Evolutionary conservation across 2,113 vertebrate species (phyloP).

Genomic region (Nannobrachium achirus): DNA sequence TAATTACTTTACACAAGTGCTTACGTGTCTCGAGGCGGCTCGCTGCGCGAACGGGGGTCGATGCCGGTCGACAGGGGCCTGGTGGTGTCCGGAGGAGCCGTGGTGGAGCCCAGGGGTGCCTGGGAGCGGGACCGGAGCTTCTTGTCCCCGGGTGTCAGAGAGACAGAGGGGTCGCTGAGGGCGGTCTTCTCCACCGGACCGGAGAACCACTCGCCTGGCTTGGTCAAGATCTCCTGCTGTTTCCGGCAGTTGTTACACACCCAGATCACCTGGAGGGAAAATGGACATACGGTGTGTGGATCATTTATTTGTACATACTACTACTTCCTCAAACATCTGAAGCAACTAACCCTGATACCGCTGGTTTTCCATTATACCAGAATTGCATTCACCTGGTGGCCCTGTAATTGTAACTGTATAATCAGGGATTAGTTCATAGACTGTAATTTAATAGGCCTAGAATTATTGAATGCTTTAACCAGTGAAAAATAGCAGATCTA

Average conservation of each 20-base stretch:
- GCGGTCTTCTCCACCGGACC: slow-evolving; percentile 83
- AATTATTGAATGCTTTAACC: too few species aligned
- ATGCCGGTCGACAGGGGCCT: slow-evolving; percentile 69
- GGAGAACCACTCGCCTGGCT: slow-evolving; percentile 95
- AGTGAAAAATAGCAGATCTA: too few species aligned
- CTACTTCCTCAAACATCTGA: too few species aligned
- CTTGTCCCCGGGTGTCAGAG: slow-evolving; percentile 86
- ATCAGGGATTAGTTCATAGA: too few species aligned
- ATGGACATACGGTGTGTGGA: not conserved
- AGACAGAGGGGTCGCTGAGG: slow-evolving; percentile 89
- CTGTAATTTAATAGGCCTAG: too few species aligned
- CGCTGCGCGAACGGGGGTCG: slow-evolving; percentile 89
- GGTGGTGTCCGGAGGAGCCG: slow-evolving; percentile 77
- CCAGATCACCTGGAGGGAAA: slow-evolving; percentile 91
- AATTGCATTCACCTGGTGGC: too few species aligned
- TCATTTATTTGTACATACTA: too few species aligned
- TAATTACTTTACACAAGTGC: too few species aligned
- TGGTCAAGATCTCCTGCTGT: slow-evolving; percentile 97
- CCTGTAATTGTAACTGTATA: too few species aligned
- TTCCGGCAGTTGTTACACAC: slow-evolving; percentile 99
- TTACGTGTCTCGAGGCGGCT: slow-evolving; percentile 94
- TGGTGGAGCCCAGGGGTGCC: slow-evolving; percentile 86
- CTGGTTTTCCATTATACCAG: too few species aligned
- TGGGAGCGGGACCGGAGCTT: slow-evolving; percentile 89
- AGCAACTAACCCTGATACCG: too few species aligned